Base-by-base conservation (phyloP, 2,888 invertebrate species). In the Brenthis hecate region DNA sequence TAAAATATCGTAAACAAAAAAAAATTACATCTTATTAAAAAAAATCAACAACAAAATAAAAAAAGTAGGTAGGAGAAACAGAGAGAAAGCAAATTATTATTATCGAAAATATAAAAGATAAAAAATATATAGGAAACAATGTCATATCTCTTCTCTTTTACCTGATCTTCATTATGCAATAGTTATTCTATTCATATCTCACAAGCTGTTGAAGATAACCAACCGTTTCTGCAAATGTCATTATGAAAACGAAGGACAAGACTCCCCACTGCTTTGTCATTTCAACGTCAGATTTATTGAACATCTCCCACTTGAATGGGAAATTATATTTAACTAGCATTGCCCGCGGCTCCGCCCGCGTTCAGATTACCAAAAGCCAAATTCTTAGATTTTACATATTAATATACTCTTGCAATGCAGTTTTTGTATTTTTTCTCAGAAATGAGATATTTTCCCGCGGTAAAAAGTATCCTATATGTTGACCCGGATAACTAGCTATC, bases 201-300 rank as follows among this genome's bases (percentile, higher is more conserved):
- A 50, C 6, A 28, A 16, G 36, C 14, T 36, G 5, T 32, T 62
- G 53, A 19, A 19, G n/a, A 61, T 36, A 62, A 13, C 13, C 53
- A 36, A 51, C n/a, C 28, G 51, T 62, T 50, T 16, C 53, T 53
- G 53, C n/a, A 16, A 36, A 53, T 48, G 61, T 61, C 61, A 32
- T 48, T 60, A 51, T 62, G 32, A 16, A 62, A 62, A 53, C 53
- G 16, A 32, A 53, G 16, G 32, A 62, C 53, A 62, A 62, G 53
- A 16, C 53, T 62, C 14, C 14, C n/a, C 61, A 61, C 32, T 51
- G 51, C 50, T 53, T 53, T 62, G 53, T 62, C 53, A 62, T 62
- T 53, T 53, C 51, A 51, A 53, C 36, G 61, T 62, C 61, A 62
- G 61, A 61, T 62, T 61, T 32, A 13, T 6, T 51, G 61, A 47